Percentiles rank a stretch among this genome's conserved stretches.
phyloP scores from a whole-genome alignment of 1,140 invertebrate species.

The Drosophila ficusphila region DNA sequence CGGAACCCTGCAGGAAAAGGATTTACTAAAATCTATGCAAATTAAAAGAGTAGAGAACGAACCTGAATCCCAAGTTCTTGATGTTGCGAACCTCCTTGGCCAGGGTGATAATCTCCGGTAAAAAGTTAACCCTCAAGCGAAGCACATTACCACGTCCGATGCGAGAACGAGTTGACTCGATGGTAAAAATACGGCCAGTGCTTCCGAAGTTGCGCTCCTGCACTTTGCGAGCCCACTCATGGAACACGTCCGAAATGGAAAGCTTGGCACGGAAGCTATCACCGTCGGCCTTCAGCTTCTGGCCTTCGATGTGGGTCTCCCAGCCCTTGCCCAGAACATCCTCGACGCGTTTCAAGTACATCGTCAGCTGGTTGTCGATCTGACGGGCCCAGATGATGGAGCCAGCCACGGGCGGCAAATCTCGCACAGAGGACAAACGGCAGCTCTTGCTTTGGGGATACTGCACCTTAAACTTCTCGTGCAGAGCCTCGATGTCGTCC shows the following conservation, averaged over 20 bases:
- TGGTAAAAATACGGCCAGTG: conserved; percentile 96
- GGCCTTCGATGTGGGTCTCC: conserved; percentile 99
- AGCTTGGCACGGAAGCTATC: conserved; percentile 98
- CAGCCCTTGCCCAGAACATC: conserved; percentile 99
- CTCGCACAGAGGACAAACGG: conserved; percentile 94
- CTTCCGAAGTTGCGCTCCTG: conserved; percentile 97
- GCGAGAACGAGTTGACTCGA: conserved; percentile 93
- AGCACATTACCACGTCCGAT: conserved; percentile 94
- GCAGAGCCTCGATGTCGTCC: conserved; percentile 98
- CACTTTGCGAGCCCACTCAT: conserved; percentile 98
- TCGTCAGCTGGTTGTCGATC: conserved; percentile 98
- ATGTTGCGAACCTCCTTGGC: conserved; percentile 99
- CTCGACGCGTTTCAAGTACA: conserved; percentile 97
- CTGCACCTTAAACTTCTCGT: conserved; percentile 99
- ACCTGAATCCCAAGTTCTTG: conserved; percentile 96
- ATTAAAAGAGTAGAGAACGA: not conserved
- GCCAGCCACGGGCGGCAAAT: conserved; percentile 97
- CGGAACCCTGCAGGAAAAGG: conserved; percentile 89
- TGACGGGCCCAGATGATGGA: conserved; percentile 99
- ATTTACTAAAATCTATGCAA: not conserved
- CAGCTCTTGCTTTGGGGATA: conserved; percentile 97
- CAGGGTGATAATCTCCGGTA: conserved; percentile 98
- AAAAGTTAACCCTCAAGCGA: conserved; percentile 97
- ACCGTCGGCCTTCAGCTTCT: conserved; percentile 98
- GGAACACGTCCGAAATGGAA: conserved; percentile 98